Evolutionary conservation across 2,113 vertebrate genomes (phyloP).

Genomic region (Corydoras sp.): DNA sequence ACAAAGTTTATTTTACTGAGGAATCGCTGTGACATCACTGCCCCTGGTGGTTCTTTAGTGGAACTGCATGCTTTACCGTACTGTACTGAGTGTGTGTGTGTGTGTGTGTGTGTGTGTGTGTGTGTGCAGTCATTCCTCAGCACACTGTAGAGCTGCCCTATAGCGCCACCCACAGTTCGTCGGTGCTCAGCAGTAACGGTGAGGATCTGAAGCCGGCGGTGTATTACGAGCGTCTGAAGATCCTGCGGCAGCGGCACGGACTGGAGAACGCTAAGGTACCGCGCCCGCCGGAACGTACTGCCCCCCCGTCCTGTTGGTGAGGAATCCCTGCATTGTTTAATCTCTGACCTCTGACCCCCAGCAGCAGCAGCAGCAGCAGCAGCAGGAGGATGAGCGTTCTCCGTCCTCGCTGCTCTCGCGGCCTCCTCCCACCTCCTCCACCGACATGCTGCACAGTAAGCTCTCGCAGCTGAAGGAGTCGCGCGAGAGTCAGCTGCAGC

Average conservation of each 20-base stretch:
- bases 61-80: too few species aligned
- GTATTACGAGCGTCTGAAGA: slow-evolving; percentile 93
- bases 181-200: slow-evolving; percentile 76
- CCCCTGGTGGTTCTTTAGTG: too few species aligned
- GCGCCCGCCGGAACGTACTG: not conserved
- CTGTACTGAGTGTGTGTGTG: not conserved
- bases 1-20: too few species aligned
- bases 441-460: slow-evolving; percentile 98
- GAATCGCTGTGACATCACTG: too few species aligned
- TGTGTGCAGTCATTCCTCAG: slow-evolving; percentile 74
- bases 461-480: slow-evolving; percentile 96
- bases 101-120: not conserved
- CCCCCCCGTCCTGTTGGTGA: too few species aligned
- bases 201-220: slow-evolving; percentile 89
- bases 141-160: slow-evolving; percentile 67
- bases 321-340: not conserved
- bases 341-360: not conserved
- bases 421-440: slow-evolving; percentile 87
- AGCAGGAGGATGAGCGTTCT: slow-evolving; percentile 77
- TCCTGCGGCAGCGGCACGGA: slow-evolving; percentile 89
- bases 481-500: slow-evolving; percentile 81
- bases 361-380: slow-evolving; percentile 37
- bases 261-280: slow-evolving; percentile 87
- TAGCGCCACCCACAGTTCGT: slow-evolving; percentile 63
- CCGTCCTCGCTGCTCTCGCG: slow-evolving; percentile 83